Evolutionary conservation across 2,888 invertebrate genomes (phyloP).

Genomic region (Dynastes maya): DNA sequence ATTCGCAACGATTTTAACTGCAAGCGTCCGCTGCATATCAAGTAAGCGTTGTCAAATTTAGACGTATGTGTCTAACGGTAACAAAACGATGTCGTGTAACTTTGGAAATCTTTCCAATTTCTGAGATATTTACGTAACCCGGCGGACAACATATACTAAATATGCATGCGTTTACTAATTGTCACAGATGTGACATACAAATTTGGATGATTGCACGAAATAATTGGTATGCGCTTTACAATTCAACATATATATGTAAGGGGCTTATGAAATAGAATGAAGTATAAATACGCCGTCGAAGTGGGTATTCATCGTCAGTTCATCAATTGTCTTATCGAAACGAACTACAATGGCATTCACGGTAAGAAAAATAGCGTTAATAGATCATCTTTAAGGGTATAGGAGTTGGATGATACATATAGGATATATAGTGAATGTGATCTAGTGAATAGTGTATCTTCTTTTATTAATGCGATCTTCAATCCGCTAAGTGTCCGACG

Average conservation of each 20-base stretch:
- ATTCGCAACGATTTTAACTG: slow-evolving; percentile 1
- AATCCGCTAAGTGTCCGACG: background rate
- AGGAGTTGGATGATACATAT: background rate
- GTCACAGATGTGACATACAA: slow-evolving; percentile 37
- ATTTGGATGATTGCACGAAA: slow-evolving; percentile 41
- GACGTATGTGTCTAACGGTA: background rate
- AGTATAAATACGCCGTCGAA: slow-evolving; percentile 42
- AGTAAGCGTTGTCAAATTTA: slow-evolving; percentile 2
- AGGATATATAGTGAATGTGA: slow-evolving; percentile 1
- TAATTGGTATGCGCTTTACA: slow-evolving; percentile 34
- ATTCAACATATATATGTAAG: background rate
- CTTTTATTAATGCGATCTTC: background rate
- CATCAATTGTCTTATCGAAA: slow-evolving; percentile 43
- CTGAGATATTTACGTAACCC: slow-evolving; percentile 28
- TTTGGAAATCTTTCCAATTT: slow-evolving; percentile 28
- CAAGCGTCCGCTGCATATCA: background rate
- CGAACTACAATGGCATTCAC: slow-evolving; percentile 55
- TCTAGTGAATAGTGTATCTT: background rate
- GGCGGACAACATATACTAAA: slow-evolving; percentile 14
- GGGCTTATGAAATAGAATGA: slow-evolving; percentile 34
- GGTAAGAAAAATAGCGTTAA: slow-evolving; percentile 51
- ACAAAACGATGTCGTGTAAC: slow-evolving; percentile 7
- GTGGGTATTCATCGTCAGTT: slow-evolving; percentile 47
- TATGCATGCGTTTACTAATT: slow-evolving; percentile 42
- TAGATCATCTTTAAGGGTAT: background rate